A percentile compares a stretch with the other conserved stretches of the same genome.
Evolutionary conservation across 2,113 vertebrate genomes (phyloP).

Genomic region (Dipodomys stephensi): DNA sequence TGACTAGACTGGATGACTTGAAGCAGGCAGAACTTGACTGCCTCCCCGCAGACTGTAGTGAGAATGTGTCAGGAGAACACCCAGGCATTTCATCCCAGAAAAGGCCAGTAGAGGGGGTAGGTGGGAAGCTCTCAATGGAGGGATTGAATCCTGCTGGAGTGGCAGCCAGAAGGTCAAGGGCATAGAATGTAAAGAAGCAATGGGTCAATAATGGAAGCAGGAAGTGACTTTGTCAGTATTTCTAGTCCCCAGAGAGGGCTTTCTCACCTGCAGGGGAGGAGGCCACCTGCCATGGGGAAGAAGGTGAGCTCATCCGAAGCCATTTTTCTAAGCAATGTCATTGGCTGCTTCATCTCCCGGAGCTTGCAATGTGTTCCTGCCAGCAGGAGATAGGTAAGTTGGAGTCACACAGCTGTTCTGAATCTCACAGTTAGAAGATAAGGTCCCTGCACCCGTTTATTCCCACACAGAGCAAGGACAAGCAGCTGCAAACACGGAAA

Average conservation of each 20-base stretch:
- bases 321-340: conserved; percentile 32
- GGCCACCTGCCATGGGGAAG: not conserved
- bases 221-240: too few relatives aligned
- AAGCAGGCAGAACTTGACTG: too few relatives aligned
- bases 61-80: not conserved
- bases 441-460: not conserved
- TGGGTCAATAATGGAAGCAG: not conserved
- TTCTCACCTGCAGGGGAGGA: not conserved
- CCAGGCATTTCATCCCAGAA: not conserved
- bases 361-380: not conserved
- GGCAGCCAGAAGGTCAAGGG: not conserved
- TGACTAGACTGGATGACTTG: too few relatives aligned
- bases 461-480: conserved; percentile 84
- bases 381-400: conserved; percentile 50
- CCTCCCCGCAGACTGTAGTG: not conserved
- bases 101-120: not conserved
- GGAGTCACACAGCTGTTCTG: conserved; percentile 89
- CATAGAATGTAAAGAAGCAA: not conserved
- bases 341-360: conserved; percentile 1
- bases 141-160: not conserved
- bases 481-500: conserved; percentile 73
- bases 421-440: conserved; percentile 85
- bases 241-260: rapidly evolving
- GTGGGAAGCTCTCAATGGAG: not conserved
- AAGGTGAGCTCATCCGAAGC: not conserved